These are phyloP conservation scores for Gorsachius magnificus DNA, from an alignment of 2,797 vertebrate genomes.

Conservation along the genomic window DNA sequence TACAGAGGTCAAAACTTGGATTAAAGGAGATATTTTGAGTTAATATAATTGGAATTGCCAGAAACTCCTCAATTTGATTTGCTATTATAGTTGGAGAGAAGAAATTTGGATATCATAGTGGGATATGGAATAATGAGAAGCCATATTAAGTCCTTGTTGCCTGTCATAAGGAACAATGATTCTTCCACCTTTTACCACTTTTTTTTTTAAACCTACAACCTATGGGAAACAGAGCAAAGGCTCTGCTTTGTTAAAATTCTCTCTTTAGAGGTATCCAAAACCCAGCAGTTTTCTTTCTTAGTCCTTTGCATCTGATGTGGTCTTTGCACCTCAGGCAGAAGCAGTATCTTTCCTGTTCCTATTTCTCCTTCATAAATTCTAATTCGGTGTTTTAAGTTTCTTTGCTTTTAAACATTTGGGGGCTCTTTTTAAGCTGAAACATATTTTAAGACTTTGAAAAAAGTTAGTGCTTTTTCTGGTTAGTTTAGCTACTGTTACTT, in stretches of 20 bases:
- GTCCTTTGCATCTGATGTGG: slow-evolving; percentile 62
- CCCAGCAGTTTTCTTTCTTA: slow-evolving; percentile 64
- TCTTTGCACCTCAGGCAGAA: slow-evolving; percentile 68
- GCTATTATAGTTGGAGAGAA: background rate
- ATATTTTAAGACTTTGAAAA: slow-evolving; percentile 46
- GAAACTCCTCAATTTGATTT: background rate
- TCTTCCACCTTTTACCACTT: background rate
- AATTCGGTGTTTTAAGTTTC: slow-evolving; percentile 50
- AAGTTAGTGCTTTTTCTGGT: slow-evolving; percentile 33
- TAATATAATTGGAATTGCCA: background rate
- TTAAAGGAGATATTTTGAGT: background rate
- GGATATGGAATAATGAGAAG: slow-evolving; percentile 10
- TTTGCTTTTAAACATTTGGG: slow-evolving; percentile 47
- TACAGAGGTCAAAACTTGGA: background rate
- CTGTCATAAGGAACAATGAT: background rate
- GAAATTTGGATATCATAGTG: background rate
- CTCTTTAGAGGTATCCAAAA: slow-evolving; percentile 50
- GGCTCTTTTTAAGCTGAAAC: slow-evolving; percentile 48
- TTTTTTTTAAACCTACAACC: slow-evolving; percentile 30
- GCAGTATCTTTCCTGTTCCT: slow-evolving; percentile 27
- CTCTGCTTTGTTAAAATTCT: slow-evolving; percentile 58
- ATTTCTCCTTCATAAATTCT: slow-evolving; percentile 64
- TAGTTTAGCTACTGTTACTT: slow-evolving; percentile 39
- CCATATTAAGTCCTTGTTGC: slow-evolving; percentile 10
- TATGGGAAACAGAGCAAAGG: slow-evolving; percentile 59